Conservation (phyloP, 2,888 invertebrate species). For the Julus scanicus region DNA sequence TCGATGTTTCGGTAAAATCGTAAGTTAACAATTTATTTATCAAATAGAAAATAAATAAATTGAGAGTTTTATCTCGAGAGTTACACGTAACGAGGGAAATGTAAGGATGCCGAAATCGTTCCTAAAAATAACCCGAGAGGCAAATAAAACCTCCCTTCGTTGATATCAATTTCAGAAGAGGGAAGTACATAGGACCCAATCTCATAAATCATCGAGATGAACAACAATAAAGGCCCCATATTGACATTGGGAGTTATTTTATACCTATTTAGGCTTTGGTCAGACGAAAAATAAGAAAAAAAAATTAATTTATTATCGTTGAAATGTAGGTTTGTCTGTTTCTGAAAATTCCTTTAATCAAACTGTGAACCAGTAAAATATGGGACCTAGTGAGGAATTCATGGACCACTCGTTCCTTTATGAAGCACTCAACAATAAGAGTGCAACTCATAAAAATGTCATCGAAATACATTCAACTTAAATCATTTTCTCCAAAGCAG, state of each 20-base stretch:
- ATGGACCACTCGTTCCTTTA: slow-evolving; percentile 42
- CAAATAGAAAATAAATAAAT: slow-evolving; percentile 30
- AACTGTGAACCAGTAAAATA: slow-evolving; percentile 36
- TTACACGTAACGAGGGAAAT: background rate
- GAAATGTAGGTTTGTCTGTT: background rate
- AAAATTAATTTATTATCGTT: background rate
- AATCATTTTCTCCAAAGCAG: background rate
- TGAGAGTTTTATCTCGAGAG: background rate
- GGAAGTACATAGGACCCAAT: background rate
- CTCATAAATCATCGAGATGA: slow-evolving; percentile 6
- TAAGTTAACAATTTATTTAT: slow-evolving; percentile 32
- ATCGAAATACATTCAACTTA: slow-evolving; percentile 39
- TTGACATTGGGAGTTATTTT: background rate
- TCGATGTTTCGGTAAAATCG: background rate
- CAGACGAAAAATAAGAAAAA: background rate
- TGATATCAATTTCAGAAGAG: slow-evolving; percentile 16
- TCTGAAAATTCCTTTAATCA: slow-evolving; percentile 22
- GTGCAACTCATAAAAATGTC: slow-evolving; percentile 39
- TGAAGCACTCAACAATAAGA: slow-evolving; percentile 39
- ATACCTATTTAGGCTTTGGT: background rate
- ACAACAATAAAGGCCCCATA: background rate
- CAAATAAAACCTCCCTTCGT: slow-evolving; percentile 30
- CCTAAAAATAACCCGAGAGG: slow-evolving; percentile 16
- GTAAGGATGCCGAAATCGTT: slow-evolving; percentile 15
- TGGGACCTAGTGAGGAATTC: slow-evolving; percentile 15